Evolutionary conservation across 2,113 vertebrate species (phyloP), one percentile per base, ranked within the genome.

Genomic region (Thamnophis sirtalis): DNA sequence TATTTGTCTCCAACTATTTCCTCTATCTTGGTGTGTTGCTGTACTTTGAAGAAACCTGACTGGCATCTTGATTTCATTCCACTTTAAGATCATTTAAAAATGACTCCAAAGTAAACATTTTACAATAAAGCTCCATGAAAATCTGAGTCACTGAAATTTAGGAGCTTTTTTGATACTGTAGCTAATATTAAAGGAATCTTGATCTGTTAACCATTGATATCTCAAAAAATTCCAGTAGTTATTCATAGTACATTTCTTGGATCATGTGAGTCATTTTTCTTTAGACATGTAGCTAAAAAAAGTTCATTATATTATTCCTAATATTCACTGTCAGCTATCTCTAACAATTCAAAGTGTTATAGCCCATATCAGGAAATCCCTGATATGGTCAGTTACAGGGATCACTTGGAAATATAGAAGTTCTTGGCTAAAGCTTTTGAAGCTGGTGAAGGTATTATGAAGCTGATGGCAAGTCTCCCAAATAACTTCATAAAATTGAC

Each of bases 41-140:
- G 17, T 90, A 49, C 53, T 60, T 38, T 3, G 17, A 48, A 8
- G 0, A 9, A 53, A 28, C 48, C n/a, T 84, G 51, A 88, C 26
- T 28, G 56, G 17, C 33, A 28, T 80, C 48, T 92, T 88, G 55
- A 50, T 89, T 43, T 85, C 53, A 63, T 86, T 58, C 85, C 0
- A 0, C 11, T 53, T 87, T 88, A 0, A 1, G 43, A 87, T 51
- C 63, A 89, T 89, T 86, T 94, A 55, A 73, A 89, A 89, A 49
- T 51, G 28, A 60, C 86, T 94, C 90, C 94, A 68, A 91, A 94
- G 53, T 91, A 95, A 94, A 92, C 87, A 13, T 86, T 60, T 49
- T 53, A 26, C 51, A 8, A 17, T 24, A 89, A 91, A 92, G 90
- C 68, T 51, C 90, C 54, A 21, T 4, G 33, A 88, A 63, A 93